Base-by-base conservation (phyloP, 92 coral and sea anemone genomes). In the Porites evermanni region DNA sequence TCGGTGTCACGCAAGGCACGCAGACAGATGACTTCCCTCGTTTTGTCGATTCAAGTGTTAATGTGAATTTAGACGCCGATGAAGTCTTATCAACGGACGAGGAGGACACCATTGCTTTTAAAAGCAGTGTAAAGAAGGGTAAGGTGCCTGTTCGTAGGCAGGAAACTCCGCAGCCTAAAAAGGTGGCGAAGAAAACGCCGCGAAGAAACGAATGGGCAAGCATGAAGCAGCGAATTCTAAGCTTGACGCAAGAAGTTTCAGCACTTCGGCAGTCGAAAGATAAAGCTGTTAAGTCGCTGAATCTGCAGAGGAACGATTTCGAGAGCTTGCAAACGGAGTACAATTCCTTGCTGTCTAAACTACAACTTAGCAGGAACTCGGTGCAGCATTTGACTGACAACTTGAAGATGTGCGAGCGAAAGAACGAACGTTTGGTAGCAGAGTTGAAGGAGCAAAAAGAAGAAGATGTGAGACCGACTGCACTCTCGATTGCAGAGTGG, bases 181-280 rank as follows among this genome's bases (percentile, higher is more conserved):
- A 70, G 88, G 16, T 80, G 63, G 66, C 13, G 60, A 89, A 88
- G 82, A 95, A 88, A 23, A 95, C 95, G 5, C 99, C 98, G 14
- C 92, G 88, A 11, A 89, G 78, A 64, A 90, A 92, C 47, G 99
- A 97, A 54, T 95, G 98, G 98, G 90, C 94, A 26, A 93, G 98
- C 74, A 88, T 95, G 97, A 95, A 92, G 47, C 99, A 95, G 70
- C 76, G 99, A 26, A 89, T 97, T 9, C 92, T 95, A 16, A 95
- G 99, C 59, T 94, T 97, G 2, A 97, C 99, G 12, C 99, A 97
- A 79, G 98, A 97, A 80, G 98, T 96, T 12, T 82, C 96, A 8
- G 98, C 96, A 12, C 76, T 94, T 60, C 98, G 98, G 5, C 86
- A 82, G 81, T 89, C 99, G 14, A 96, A 94, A 84, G 99, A 96